Base-by-base conservation (phyloP, 2,113 vertebrate genomes). In the Rousettus leschenaultii region DNA sequence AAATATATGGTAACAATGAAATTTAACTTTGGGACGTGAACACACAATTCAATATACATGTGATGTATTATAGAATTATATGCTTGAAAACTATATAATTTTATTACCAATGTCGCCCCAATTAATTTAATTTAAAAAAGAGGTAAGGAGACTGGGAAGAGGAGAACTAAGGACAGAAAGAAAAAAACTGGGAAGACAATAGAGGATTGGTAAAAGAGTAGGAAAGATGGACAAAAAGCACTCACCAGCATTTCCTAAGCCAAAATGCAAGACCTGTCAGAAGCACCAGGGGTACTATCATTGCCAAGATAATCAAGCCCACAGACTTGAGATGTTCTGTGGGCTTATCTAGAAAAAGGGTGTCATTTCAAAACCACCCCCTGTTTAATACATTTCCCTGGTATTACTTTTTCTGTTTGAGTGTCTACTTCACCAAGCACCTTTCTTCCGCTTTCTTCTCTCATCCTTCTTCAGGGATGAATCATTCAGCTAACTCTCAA, bases 201-300 rank as follows among this genome's bases (percentile, higher is more conserved):
- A 0, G 14, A 15, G 6, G 53, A 2, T 5, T 6, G 12, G 1
- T n/a, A 0, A 22, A 48, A 35, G 18, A 51, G 18, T 3, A 43
- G 8, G 12, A 74, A 90, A 33, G 5, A 40, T 7, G 28, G n/a
- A n/a, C 30, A 40, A 8, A 38, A 24, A 48, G 16, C 89, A 71
- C 91, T 86, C 14, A 94, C 78, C 51, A 74, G 51, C 0, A 0
- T 13, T 79, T 94, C 22, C 51, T 19, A 51, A 40, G 30, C 57
- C 87, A 74, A 53, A 91, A 55, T 0, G 2, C 33, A 74, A 89
- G n/a, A 45, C 33, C 33, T 24, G 5, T 7, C 16, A 86, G 38
- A 40, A 94, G 26, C 28, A 53, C 14, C 55, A 92, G 4, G 43
- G 26, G 5, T 10, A 38, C 30, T 0, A 12, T 33, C 51, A 70